Evolutionary conservation across 2,113 vertebrate genomes (phyloP).

Genomic region (Chaetops frenatus): DNA sequence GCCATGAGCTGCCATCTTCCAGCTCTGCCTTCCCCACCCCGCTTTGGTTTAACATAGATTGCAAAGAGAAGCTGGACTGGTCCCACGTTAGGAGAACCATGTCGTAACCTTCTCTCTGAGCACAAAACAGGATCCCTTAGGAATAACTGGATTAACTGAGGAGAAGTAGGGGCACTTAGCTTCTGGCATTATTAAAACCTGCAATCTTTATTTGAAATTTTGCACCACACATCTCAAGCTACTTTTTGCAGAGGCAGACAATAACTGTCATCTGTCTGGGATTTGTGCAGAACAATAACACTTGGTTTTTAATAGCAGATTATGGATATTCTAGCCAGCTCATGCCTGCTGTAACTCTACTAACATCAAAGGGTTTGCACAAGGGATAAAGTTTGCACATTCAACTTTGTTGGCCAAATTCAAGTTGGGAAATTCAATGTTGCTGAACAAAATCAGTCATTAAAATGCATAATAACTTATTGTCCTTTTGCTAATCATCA

Average conservation of each 20-base stretch:
- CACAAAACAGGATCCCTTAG: conserved; percentile 13
- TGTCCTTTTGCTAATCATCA: conserved; percentile 41
- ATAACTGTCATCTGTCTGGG: conserved; percentile 61
- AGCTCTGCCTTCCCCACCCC: not conserved
- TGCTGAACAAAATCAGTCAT: conserved; percentile 37
- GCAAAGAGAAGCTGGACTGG: not conserved
- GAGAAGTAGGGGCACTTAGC: conserved; percentile 25
- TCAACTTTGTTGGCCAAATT: conserved; percentile 40
- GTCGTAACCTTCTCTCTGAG: conserved; percentile 3
- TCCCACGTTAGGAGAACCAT: not conserved
- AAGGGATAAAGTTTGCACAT: conserved; percentile 24
- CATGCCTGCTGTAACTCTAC: conserved; percentile 39
- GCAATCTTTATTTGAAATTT: conserved; percentile 44
- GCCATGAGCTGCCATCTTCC: not conserved
- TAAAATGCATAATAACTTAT: conserved; percentile 47
- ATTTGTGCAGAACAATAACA: conserved; percentile 56
- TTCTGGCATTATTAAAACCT: conserved; percentile 44
- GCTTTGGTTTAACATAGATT: not conserved
- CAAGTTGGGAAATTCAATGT: conserved; percentile 46
- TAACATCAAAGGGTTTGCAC: conserved; percentile 47
- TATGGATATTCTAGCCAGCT: conserved; percentile 52
- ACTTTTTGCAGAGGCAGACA: conserved; percentile 47
- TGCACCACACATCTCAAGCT: conserved; percentile 16
- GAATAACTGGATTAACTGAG: conserved; percentile 41
- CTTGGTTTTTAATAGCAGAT: conserved; percentile 43